Base-by-base conservation (phyloP, 2,797 vertebrate genomes). In the Platyrinchus mystaceus region DNA sequence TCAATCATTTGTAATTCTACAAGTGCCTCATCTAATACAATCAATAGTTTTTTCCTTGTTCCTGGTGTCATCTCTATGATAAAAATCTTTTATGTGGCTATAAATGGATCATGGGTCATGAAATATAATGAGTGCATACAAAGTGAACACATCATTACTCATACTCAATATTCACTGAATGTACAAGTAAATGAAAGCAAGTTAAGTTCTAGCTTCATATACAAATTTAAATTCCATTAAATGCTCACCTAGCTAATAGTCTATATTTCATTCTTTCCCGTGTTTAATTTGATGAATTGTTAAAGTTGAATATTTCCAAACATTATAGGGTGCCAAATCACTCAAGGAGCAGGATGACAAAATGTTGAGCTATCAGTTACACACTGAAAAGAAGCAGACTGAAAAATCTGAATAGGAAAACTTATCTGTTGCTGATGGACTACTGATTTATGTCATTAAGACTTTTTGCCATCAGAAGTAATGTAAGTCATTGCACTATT, bases 11-110 rank as follows among this genome's bases (percentile, higher is more conserved):
- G 18, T 9, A 63, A 71, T 79, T 93, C 87, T 86, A 69, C 41
- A 86, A 95, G 43, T 80, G 49, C 17, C 50, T 88, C 34, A 77
- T 87, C 41, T 94, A 87, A 95, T 93, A 76, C 12, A 88, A 87
- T 71, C 78, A 86, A 56, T 60, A 62, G 10, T 0, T 67, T 63
- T 87, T 14, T 17, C 50, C 26, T 85, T 78, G 41, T 87, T 95
- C 71, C 52, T 92, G 43, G 15, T 87, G 64, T 62, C 73, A 79
- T 66, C 12, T 68, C n/a, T 69, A 28, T 59, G 50, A 94, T 58
- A 89, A 94, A 91, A 95, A 86, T 47, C 46, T 90, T 91, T 93
- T 90, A 94, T 50, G 53, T 73, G 36, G 12, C 24, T 87, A 22
- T 59, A 69, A 78, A 84, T 27, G 87, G 81, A 89, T 63, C 12